Percentiles rank a stretch among this genome's conserved stretches.
Evolutionary conservation across 2,888 invertebrate genomes (phyloP).

Genomic region (Rotaria macrura): DNA sequence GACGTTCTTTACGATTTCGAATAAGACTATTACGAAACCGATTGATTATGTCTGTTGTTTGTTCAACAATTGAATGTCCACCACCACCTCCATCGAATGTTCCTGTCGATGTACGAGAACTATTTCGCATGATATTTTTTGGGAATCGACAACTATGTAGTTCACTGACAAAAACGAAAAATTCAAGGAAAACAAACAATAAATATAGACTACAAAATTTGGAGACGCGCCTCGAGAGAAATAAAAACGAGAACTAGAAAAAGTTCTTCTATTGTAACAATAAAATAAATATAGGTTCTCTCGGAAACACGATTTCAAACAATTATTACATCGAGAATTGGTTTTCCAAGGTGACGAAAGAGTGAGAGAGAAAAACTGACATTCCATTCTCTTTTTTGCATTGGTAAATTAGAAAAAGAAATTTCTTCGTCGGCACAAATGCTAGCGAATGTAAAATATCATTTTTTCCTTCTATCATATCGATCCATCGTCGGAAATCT

Average conservation of each 20-base stretch:
- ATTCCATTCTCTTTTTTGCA: not conserved
- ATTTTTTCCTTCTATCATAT: not conserved
- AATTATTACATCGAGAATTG: not conserved
- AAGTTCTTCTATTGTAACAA: not conserved
- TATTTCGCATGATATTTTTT: not conserved
- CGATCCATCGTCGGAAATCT: too few relatives aligned
- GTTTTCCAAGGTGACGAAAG: not conserved
- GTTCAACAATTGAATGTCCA: not conserved
- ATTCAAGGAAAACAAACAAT: not conserved
- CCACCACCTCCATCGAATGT: not conserved
- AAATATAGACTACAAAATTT: not conserved
- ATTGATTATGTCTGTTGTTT: not conserved
- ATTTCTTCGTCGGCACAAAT: not conserved
- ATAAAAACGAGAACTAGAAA: not conserved
- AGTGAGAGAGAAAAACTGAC: not conserved
- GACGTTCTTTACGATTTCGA: not conserved
- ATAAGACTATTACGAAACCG: not conserved
- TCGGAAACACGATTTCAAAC: not conserved
- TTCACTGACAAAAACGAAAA: not conserved
- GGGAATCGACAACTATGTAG: too few relatives aligned
- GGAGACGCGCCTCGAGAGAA: not conserved
- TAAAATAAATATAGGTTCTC: not conserved
- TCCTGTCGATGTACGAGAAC: not conserved
- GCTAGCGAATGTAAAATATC: not conserved
- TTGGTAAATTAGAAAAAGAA: too few relatives aligned